Evolutionary conservation across 2,888 invertebrate species (phyloP).

Genomic region (Drosophila histrio): DNA sequence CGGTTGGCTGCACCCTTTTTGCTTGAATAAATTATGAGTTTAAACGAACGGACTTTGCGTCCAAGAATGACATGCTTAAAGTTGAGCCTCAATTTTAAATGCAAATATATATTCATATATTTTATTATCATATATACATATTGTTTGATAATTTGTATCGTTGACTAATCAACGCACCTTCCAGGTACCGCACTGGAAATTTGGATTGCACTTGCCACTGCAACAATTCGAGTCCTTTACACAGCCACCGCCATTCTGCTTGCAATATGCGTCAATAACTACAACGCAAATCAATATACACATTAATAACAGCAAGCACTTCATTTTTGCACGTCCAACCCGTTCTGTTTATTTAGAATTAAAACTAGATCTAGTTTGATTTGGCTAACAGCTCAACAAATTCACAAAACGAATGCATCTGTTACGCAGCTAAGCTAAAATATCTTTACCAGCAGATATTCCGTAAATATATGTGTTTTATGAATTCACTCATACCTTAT

Average conservation of each 20-base stretch:
- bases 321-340: not conserved
- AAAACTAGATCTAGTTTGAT: not conserved
- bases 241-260: not conserved
- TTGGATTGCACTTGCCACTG: constrained; percentile 3
- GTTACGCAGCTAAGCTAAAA: not conserved
- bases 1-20: constrained; percentile 58
- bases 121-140: not conserved
- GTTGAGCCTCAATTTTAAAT: not conserved
- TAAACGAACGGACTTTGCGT: constrained; percentile 31
- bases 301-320: not conserved
- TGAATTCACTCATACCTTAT: too few species aligned
- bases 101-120: not conserved
- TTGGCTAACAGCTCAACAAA: not conserved
- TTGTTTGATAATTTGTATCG: too few species aligned
- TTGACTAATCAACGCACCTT: too few species aligned
- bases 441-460: not conserved
- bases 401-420: not conserved
- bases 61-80: not conserved
- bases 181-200: constrained; percentile 10
- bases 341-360: not conserved
- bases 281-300: not conserved
- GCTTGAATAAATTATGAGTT: constrained; percentile 71
- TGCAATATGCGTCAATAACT: not conserved
- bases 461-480: too few species aligned
- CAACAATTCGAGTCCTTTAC: constrained; percentile 20